Percentiles rank a stretch among this genome's conserved stretches.
Evolutionary conservation across 2,797 vertebrate genomes (phyloP).

Genomic region (Meriones psammophilus): DNA sequence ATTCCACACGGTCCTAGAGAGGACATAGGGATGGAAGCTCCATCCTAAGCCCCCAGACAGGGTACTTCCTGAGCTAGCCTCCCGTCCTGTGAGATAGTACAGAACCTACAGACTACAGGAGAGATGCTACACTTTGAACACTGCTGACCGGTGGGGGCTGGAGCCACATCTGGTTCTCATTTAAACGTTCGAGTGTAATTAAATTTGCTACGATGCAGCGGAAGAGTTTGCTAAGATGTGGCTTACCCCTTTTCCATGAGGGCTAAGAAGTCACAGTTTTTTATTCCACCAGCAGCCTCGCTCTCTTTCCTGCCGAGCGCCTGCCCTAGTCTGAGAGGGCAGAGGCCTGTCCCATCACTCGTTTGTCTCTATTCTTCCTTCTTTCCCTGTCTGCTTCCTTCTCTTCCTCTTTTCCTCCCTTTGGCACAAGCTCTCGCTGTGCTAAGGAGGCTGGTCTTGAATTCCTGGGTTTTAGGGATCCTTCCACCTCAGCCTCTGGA

Average conservation of each 20-base stretch:
- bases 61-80: constrained; percentile 50
- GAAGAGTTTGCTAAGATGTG: constrained; percentile 90
- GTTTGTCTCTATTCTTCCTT: neutral
- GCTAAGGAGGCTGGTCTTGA: neutral
- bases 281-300: neutral
- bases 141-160: constrained; percentile 84
- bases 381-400: no score
- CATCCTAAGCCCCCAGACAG: constrained; percentile 82
- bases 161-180: constrained; percentile 91
- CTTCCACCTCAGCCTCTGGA: neutral
- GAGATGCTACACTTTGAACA: constrained; percentile 87
- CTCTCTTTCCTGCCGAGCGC: neutral
- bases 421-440: neutral
- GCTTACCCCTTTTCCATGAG: constrained; percentile 88
- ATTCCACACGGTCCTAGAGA: constrained; percentile 43
- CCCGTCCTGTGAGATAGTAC: constrained; percentile 6
- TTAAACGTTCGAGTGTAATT: constrained; percentile 91
- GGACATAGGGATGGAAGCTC: constrained; percentile 74
- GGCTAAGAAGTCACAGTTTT: constrained; percentile 88
- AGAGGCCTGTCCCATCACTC: neutral
- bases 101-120: constrained; percentile 85
- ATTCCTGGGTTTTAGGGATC: no score
- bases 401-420: neutral
- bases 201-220: constrained; percentile 88
- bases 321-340: neutral